A percentile compares a stretch with the other conserved stretches of the same genome.
These are phyloP conservation scores for Epizoanthus scotinus DNA, from an alignment of 92 coral and sea anemone genomes.

Conservation along the genomic window DNA sequence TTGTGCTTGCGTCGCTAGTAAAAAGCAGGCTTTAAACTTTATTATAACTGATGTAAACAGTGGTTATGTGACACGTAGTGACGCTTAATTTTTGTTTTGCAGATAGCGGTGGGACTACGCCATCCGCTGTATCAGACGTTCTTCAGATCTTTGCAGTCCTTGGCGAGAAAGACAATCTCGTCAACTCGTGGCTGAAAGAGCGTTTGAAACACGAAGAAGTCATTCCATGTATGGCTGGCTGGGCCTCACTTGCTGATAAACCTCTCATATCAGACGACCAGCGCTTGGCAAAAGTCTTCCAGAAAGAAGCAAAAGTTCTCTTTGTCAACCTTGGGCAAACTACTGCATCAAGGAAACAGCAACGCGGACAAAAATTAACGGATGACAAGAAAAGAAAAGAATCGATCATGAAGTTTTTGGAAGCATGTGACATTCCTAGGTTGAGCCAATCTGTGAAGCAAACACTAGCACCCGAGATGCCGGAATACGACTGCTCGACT, in stretches of 20 bases:
- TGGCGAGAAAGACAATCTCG: constrained; percentile 50
- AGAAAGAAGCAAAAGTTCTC: constrained; percentile 63
- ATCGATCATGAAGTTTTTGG: constrained; percentile 47
- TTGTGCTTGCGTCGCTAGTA: no score
- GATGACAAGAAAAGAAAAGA: constrained; percentile 39
- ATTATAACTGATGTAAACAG: no score
- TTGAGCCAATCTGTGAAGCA: constrained; percentile 64
- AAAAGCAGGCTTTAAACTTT: no score
- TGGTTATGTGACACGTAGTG: no score
- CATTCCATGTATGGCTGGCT: constrained; percentile 67
- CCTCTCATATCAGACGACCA: constrained; percentile 77
- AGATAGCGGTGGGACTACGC: constrained; percentile 66
- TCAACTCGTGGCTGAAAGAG: constrained; percentile 44
- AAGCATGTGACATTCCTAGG: constrained; percentile 63
- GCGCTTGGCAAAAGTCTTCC: constrained; percentile 67
- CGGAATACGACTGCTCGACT: constrained; percentile 38
- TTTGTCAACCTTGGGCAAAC: constrained; percentile 67
- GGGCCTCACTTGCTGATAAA: constrained; percentile 81
- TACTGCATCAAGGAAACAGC: constrained; percentile 12
- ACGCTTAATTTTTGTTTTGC: neutral
- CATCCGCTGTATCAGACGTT: constrained; percentile 58
- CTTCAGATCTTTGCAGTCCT: constrained; percentile 73
- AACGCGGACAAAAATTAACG: neutral
- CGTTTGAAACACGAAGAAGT: constrained; percentile 59
- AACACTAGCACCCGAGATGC: constrained; percentile 51